A percentile compares a stretch with the other conserved stretches of the same genome.
Conservation (phyloP, 2,113 vertebrate genomes). For the Brachyhypopomus gauderio region DNA sequence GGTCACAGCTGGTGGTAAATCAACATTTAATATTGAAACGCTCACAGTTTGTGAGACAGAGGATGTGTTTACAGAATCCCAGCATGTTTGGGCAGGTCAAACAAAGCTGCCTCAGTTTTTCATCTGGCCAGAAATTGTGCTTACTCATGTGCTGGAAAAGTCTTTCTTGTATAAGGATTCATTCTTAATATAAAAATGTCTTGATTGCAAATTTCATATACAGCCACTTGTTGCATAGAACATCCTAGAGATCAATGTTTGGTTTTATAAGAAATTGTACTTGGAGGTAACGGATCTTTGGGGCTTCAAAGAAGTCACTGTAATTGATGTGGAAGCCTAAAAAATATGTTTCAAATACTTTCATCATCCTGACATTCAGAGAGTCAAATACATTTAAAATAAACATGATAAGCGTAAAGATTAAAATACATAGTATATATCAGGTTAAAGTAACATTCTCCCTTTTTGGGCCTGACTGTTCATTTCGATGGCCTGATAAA, state of each 20-base stretch:
- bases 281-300: too few species aligned
- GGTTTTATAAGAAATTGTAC: too few species aligned
- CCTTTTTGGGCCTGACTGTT: not conserved
- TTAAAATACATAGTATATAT: too few species aligned
- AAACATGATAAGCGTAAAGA: not conserved
- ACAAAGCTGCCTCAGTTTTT: not conserved
- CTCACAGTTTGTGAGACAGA: slow-evolving; percentile 8
- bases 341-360: not conserved
- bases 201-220: not conserved
- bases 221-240: not conserved
- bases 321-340: not conserved
- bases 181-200: not conserved
- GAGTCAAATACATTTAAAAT: not conserved
- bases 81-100: slow-evolving; percentile 5
- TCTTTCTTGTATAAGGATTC: not conserved
- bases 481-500: not conserved
- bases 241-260: not conserved
- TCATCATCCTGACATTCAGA: not conserved
- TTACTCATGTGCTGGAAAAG: not conserved
- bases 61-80: not conserved
- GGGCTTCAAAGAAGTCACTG: not conserved
- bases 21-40: slow-evolving; percentile 42
- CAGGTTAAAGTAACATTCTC: not conserved
- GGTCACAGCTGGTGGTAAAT: slow-evolving; percentile 4
- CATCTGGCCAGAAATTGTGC: not conserved